These are phyloP conservation scores for Parnassius glacialis DNA, from an alignment of 2,888 invertebrate genomes.

Conservation along the genomic window DNA sequence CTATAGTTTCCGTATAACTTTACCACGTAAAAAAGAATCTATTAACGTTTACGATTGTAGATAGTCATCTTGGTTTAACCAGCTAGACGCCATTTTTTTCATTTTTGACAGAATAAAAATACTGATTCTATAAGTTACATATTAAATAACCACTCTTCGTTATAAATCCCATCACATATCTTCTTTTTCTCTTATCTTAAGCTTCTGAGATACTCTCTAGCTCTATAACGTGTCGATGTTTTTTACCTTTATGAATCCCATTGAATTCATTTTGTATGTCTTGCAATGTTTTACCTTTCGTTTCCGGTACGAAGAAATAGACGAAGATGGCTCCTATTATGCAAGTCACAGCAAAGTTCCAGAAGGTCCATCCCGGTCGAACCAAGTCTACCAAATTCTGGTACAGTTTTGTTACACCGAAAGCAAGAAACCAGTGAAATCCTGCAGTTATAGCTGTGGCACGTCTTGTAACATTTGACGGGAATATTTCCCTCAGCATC, in stretches of 20 bases:
- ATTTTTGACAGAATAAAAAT: constrained; percentile 13
- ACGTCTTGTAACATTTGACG: constrained; percentile 81
- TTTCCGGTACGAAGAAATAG: constrained; percentile 85
- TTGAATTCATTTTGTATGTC: constrained; percentile 80
- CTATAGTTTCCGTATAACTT: too few relatives aligned
- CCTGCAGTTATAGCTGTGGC: constrained; percentile 86
- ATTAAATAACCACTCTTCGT: neutral
- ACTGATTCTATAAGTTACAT: constrained; percentile 18
- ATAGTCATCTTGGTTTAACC: neutral
- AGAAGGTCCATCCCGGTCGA: constrained; percentile 83
- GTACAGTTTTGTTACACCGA: constrained; percentile 83
- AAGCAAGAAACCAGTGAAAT: constrained; percentile 86
- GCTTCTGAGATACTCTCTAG: constrained; percentile 46
- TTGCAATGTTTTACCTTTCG: constrained; percentile 78
- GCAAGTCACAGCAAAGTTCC: constrained; percentile 83
- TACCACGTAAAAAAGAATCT: neutral
- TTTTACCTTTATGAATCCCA: constrained; percentile 64
- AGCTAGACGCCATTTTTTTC: neutral
- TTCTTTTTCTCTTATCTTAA: neutral
- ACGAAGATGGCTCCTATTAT: constrained; percentile 83
- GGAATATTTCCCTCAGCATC: constrained; percentile 85
- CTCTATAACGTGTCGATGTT: constrained; percentile 71
- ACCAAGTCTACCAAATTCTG: constrained; percentile 78
- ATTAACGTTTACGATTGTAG: neutral
- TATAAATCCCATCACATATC: neutral